phyloP scores from a whole-genome alignment of 2,888 invertebrate genomes.

The Cephus pygmeus region DNA sequence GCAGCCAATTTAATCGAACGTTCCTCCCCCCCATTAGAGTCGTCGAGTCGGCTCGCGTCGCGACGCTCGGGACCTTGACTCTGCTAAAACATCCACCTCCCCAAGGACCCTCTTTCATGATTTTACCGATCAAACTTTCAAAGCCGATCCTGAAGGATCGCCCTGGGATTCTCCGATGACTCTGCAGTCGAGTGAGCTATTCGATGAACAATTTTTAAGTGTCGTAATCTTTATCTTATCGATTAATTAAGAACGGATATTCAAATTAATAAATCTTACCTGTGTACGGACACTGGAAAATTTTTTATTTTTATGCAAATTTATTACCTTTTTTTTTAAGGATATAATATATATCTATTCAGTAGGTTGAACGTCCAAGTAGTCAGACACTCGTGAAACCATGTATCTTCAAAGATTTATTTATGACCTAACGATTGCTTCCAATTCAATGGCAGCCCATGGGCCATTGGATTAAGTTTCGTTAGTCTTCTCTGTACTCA shows the following conservation, averaged over 20 bases:
- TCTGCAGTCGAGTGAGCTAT: background rate
- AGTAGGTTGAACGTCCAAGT: background rate
- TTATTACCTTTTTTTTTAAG: background rate
- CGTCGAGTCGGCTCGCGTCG: background rate
- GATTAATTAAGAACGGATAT: background rate
- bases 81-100: background rate
- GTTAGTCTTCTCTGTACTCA: background rate
- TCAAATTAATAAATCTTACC: background rate
- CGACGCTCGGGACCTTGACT: background rate
- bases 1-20: background rate
- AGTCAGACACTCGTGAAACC: background rate
- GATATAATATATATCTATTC: background rate
- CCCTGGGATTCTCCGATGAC: background rate
- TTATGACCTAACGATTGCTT: background rate
- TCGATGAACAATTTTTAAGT: background rate
- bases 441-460: background rate
- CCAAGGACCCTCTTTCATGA: background rate
- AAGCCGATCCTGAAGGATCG: background rate
- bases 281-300: no score
- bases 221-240: background rate
- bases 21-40: conserved; percentile 4
- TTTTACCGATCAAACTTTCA: background rate
- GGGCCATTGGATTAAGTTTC: background rate
- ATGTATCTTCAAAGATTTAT: background rate
- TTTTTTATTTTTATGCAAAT: background rate